Evolutionary conservation across 2,888 invertebrate species (phyloP).

Genomic region (Scrobipalpa atriplicella): DNA sequence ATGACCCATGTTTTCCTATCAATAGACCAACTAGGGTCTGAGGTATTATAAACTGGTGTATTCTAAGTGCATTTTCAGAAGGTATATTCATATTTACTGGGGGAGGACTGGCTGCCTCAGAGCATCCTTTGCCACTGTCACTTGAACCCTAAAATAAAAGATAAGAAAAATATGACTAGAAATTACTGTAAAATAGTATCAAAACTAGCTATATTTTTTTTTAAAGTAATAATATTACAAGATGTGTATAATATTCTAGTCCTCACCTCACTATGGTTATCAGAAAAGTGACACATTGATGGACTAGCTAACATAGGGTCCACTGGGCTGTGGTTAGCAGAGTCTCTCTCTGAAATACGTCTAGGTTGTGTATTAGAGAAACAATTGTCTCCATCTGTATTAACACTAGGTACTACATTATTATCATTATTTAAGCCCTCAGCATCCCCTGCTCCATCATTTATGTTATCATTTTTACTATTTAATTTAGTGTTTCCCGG

Average conservation of each 20-base stretch:
- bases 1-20: constrained; percentile 92
- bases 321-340: constrained; percentile 90
- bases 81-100: constrained; percentile 82
- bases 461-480: constrained; percentile 45
- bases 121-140: constrained; percentile 92
- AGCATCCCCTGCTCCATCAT: constrained; percentile 53
- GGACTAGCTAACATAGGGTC: constrained; percentile 88
- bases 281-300: constrained; percentile 86
- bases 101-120: constrained; percentile 87
- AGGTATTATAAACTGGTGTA: constrained; percentile 90
- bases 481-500: constrained; percentile 55
- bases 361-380: constrained; percentile 68
- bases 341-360: constrained; percentile 83
- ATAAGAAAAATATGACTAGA: not conserved
- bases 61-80: constrained; percentile 71
- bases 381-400: constrained; percentile 63
- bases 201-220: not conserved
- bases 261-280: constrained; percentile 85
- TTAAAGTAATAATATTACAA: not conserved
- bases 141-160: constrained; percentile 85
- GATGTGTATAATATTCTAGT: not conserved
- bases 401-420: constrained; percentile 62
- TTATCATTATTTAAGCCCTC: constrained; percentile 63
- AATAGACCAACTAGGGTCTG: constrained; percentile 91
- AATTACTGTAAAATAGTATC: too few species aligned